These are phyloP conservation scores for Diachrysia chrysitis DNA, from an alignment of 2,888 invertebrate species.

Conservation along the genomic window DNA sequence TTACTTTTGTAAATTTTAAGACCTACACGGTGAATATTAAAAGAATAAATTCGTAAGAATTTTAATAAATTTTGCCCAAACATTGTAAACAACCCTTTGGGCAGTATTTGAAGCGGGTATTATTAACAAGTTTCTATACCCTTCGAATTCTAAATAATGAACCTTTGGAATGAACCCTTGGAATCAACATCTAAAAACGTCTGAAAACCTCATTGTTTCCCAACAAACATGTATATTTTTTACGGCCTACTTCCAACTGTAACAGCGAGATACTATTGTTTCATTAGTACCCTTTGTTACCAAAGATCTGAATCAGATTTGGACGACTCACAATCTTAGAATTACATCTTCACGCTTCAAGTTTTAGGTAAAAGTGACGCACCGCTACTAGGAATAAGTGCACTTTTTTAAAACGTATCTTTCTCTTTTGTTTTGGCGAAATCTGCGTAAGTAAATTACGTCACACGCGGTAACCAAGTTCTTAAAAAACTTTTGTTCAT, in stretches of 20 bases:
- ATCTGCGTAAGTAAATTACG: background rate
- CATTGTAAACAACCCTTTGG: no score
- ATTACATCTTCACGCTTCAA: slow-evolving; percentile 39
- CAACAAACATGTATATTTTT: slow-evolving; percentile 30
- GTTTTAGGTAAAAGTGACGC: slow-evolving; percentile 18
- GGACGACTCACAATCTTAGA: slow-evolving; percentile 28
- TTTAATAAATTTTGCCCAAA: no score
- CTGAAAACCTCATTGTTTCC: slow-evolving; percentile 31
- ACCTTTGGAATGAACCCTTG: no score
- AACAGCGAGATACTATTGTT: slow-evolving; percentile 48
- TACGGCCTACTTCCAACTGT: slow-evolving; percentile 33
- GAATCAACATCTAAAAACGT: background rate
- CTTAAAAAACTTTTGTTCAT: background rate
- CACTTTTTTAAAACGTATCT: slow-evolving; percentile 7
- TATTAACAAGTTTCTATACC: no score
- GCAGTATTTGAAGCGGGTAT: no score
- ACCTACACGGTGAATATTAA: no score
- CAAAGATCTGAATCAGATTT: slow-evolving; percentile 47
- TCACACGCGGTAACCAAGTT: background rate
- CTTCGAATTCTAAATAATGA: no score
- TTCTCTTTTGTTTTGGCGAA: slow-evolving; percentile 7
- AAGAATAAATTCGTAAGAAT: no score
- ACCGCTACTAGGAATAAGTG: slow-evolving; percentile 30
- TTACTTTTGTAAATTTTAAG: no score
- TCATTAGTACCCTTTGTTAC: slow-evolving; percentile 46